Conservation (phyloP, 2,113 vertebrate genomes). For the Cryptomyrus ogoouensis region DNA sequence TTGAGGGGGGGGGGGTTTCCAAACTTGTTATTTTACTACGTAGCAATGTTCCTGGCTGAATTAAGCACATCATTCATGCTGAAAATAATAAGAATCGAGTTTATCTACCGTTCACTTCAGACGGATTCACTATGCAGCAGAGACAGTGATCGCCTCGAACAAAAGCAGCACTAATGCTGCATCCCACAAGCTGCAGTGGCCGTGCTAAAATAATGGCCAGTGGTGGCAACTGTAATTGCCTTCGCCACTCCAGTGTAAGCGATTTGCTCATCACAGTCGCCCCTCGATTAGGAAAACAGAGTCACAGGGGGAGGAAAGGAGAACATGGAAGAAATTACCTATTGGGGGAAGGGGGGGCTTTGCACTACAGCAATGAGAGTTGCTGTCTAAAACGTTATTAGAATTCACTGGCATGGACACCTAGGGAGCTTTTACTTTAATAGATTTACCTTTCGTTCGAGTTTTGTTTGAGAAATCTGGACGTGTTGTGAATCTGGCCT, state of each 20-base stretch:
- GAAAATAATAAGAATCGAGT: background rate
- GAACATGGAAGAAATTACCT: background rate
- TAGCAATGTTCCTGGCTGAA: background rate
- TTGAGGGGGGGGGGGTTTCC: background rate
- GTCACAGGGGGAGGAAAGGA: background rate
- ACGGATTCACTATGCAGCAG: too few relatives aligned
- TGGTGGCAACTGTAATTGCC: background rate
- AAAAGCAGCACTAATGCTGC: background rate
- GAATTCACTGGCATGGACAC: background rate
- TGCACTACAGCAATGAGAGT: background rate
- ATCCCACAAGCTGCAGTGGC: background rate
- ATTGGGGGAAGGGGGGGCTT: background rate
- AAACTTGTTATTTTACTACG: background rate
- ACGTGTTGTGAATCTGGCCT: background rate
- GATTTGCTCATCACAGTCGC: background rate
- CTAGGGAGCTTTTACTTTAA: background rate
- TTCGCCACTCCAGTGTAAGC: background rate
- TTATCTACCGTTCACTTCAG: background rate
- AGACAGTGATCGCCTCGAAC: background rate
- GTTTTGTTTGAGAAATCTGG: background rate
- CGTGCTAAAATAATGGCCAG: background rate
- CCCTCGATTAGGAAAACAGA: background rate
- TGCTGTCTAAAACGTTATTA: background rate
- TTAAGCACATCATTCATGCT: background rate
- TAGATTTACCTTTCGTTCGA: background rate